A percentile compares a stretch with the other conserved stretches of the same genome.
phyloP scores from a whole-genome alignment of 1,140 invertebrate species.

The Periplaneta americana region DNA sequence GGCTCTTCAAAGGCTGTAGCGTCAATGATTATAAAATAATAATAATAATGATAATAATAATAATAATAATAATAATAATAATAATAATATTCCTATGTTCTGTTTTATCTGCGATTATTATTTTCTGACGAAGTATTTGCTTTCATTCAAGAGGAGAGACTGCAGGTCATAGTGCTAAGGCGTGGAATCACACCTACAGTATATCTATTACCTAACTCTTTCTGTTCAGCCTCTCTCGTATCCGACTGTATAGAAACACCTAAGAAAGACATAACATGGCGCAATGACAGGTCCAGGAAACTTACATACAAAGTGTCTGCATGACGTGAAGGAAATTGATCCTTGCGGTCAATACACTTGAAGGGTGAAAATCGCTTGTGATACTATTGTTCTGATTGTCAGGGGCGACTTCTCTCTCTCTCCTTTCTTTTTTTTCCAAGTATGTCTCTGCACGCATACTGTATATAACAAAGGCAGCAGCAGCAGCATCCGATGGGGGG shows the following conservation, averaged over 20 bases:
- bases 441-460: not conserved
- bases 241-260: not conserved
- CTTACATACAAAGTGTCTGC: not conserved
- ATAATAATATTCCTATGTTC: too few relatives aligned
- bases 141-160: too few relatives aligned
- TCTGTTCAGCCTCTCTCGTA: too few relatives aligned
- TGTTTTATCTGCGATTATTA: too few relatives aligned
- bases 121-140: too few relatives aligned
- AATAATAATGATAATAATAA: too few relatives aligned
- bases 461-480: not conserved
- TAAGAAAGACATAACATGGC: not conserved
- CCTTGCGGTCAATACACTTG: not conserved
- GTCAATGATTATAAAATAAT: too few relatives aligned
- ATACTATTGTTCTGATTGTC: not conserved
- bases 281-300: not conserved
- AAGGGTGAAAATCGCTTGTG: constrained; percentile 1
- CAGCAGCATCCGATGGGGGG: constrained; percentile 8
- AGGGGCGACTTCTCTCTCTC: not conserved
- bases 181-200: too few relatives aligned
- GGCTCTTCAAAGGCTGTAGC: too few relatives aligned
- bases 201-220: too few relatives aligned
- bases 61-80: too few relatives aligned
- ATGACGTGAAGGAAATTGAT: constrained; percentile 3
- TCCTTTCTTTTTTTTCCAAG: not conserved
- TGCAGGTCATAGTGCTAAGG: too few relatives aligned